Evolutionary conservation across 2,797 vertebrate genomes (phyloP), one percentile per base, ranked within the genome.

Genomic region (Leptoclinus maculatus): DNA sequence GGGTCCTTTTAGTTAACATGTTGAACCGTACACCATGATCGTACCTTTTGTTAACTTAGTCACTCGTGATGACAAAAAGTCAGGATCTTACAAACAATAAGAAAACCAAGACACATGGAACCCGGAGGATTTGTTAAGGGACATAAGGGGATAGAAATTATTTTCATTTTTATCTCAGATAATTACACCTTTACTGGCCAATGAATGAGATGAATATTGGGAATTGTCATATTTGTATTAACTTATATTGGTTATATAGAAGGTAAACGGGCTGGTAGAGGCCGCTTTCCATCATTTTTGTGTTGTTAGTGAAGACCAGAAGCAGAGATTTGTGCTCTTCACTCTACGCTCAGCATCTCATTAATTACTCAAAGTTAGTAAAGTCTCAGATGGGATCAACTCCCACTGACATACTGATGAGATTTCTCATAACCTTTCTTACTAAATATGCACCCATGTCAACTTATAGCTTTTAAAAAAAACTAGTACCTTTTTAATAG

Each of bases 321-420:
- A 58, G 71, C 64, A 80, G 41, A 60, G 29, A 66, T 62, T 54
- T 81, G 19, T 72, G 43, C 53, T 80, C 7, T 5, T 11, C 21
- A 38, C 57, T 80, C 8, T 4, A 14, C 17, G 39, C 65, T 57
- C 17, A 58, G 64, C 69, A 45, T 78, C 49, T 79, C 34, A 69
- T 51, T 79, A 82, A 84, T 88, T 85, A 85, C 54, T 80, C 66
- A 79, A 29, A 68, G 66, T 72, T 76, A 19, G 39, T 58, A 16
- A 84, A 72, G 72, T 77, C 63, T 74, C 60, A n/a, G 49, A 65
- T 81, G 71, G 68, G 83, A 78, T 85, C 82, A 73, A 76, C 29
- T 12, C 84, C 77, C 66, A 68, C 74, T 72, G 63, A 79, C 74
- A 58, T 16, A 45, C 54, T 67, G 41, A 64, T 47, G 49, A 67